Evolutionary conservation across 2,888 invertebrate species (phyloP), one percentile per base, ranked within the genome.

Genomic region (Cylloceria caligata): DNA sequence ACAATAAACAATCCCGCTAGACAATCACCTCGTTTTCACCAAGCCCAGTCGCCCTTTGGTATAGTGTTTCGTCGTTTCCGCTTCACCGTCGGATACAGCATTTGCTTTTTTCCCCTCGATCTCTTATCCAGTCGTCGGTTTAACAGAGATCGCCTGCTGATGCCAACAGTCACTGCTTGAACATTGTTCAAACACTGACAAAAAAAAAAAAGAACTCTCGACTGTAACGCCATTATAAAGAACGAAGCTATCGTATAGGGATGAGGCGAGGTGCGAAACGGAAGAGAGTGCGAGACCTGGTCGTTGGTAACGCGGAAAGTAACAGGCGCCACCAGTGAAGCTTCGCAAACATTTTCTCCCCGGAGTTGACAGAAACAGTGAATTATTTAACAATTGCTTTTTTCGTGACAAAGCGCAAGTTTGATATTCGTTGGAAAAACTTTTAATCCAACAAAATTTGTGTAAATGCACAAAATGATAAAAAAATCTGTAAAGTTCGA

Each of bases 1-100:
- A 82, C 74, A 71, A 74, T 82, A 82, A 82, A 79, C 74, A 74
- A 82, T 69, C 60, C 49, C 19, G 9, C 49, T 19, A 68, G 69
- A 79, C 73, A 74, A 82, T 79, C 65, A 45, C 45, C 65, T 82
- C 82, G 74, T 82, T 82, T 75, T 27, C 57, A 39, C 19, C 34
- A 62, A 24, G 60, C 49, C 27, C 24, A 13, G 13, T n/a, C 30
- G 62, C 52, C 34, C 71, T 71, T 55, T 60, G 24, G 55, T 62
- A 42, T 78, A 52, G 52, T 19, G 21, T 39, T 21, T 36, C 36
- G 24, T 45, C 73, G 36, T 16, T 57, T 39, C 11, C 62, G 39
- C 39, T 39, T 55, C 36, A 19, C 52, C 39, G 27, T 64, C 64
- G 27, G 21, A 49, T 60, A 42, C 60, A 57, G 71, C 49, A 57